A percentile compares a stretch with the other conserved stretches of the same genome.
Conservation (phyloP, 2,888 invertebrate species). For the Eupithecia inturbata region DNA sequence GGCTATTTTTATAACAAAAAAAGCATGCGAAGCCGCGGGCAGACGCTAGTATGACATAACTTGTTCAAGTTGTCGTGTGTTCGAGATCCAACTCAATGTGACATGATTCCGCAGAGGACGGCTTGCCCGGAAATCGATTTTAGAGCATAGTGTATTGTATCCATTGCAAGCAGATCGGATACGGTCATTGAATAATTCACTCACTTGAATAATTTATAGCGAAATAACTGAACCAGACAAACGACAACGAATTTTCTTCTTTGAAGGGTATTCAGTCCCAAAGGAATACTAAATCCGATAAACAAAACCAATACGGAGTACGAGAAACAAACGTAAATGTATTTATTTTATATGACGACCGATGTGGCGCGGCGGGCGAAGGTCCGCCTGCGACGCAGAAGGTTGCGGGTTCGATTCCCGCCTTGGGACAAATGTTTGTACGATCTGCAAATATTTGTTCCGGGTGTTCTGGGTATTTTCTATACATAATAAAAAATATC, state of each 20-base stretch:
- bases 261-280: slow-evolving; percentile 16
- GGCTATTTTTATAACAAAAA: too few relatives aligned
- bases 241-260: slow-evolving; percentile 12
- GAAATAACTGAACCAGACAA: slow-evolving; percentile 22
- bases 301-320: slow-evolving; percentile 4
- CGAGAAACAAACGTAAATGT: neutral
- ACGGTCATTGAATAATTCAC: slow-evolving; percentile 23
- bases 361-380: too few relatives aligned
- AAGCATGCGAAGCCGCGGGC: too few relatives aligned
- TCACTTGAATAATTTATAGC: slow-evolving; percentile 23
- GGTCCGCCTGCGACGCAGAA: too few relatives aligned
- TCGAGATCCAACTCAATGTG: neutral
- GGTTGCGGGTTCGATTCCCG: too few relatives aligned
- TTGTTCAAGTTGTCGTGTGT: neutral
- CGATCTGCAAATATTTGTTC: too few relatives aligned
- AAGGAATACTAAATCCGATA: slow-evolving; percentile 21
- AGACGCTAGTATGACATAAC: neutral
- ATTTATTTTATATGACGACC: too few relatives aligned
- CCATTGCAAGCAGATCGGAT: slow-evolving; percentile 16
- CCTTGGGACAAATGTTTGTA: too few relatives aligned
- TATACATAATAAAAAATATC: too few relatives aligned
- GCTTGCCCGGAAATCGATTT: slow-evolving; percentile 18
- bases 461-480: too few relatives aligned
- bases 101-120: neutral
- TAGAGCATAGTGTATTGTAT: slow-evolving; percentile 16